Conservation (phyloP, 2,888 invertebrate species). For the Sialis fuliginosa region DNA sequence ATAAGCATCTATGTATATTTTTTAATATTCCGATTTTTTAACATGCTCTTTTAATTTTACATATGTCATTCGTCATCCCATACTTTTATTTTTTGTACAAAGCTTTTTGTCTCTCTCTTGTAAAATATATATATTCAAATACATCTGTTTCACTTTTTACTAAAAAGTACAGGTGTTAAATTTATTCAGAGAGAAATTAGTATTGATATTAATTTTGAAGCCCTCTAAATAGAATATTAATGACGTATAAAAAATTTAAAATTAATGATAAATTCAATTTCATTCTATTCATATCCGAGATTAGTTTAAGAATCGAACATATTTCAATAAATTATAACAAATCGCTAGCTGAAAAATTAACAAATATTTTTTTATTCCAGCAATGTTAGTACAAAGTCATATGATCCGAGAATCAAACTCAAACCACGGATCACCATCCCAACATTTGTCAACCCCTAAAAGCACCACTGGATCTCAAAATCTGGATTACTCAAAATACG, state of each 20-base stretch:
- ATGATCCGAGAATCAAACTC: slow-evolving; percentile 7
- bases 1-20: too few relatives aligned
- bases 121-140: background rate
- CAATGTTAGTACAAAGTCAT: slow-evolving; percentile 30
- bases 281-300: too few relatives aligned
- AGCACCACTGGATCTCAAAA: slow-evolving; percentile 36
- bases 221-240: too few relatives aligned
- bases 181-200: background rate
- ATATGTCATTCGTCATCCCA: background rate
- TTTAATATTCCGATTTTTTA: background rate
- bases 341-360: too few relatives aligned
- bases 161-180: background rate
- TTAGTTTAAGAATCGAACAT: too few relatives aligned
- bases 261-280: too few relatives aligned
- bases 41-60: background rate
- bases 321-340: too few relatives aligned
- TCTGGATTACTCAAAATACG: slow-evolving; percentile 77
- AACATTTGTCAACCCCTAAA: slow-evolving; percentile 32
- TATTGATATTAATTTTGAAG: background rate
- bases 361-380: slow-evolving; percentile 21
- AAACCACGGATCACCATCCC: slow-evolving; percentile 10
- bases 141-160: background rate
- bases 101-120: background rate
- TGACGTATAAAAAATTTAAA: too few relatives aligned
- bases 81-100: background rate